Evolutionary conservation across 2,113 vertebrate genomes (phyloP).

Genomic region (Gopherus evgoodei): DNA sequence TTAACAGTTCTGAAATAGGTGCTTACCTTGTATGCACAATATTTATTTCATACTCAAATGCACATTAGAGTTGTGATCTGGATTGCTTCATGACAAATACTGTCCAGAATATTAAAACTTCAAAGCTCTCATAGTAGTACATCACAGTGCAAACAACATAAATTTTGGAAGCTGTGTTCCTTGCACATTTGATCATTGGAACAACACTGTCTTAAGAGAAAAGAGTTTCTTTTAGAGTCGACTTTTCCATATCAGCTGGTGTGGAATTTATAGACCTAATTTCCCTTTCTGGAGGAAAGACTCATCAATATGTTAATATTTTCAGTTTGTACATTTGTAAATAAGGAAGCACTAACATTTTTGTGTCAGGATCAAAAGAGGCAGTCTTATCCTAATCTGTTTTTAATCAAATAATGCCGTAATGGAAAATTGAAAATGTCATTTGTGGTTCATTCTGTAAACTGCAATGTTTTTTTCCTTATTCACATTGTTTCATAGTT

Average conservation of each 20-base stretch:
- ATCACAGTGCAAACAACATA: neutral
- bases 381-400: neutral
- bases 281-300: neutral
- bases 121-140: neutral
- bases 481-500: neutral
- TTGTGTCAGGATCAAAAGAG: neutral
- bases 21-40: neutral
- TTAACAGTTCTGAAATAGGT: neutral
- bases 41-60: neutral
- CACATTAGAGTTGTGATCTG: neutral
- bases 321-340: neutral
- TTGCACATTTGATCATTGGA: neutral
- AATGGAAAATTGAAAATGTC: neutral
- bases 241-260: neutral
- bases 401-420: neutral
- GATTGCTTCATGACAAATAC: neutral
- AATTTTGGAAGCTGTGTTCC: neutral
- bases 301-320: neutral
- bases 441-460: neutral
- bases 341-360: neutral
- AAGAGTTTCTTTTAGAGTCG: neutral
- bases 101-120: neutral
- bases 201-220: neutral
- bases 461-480: neutral
- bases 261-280: neutral